Evolutionary conservation across 2,888 invertebrate genomes (phyloP), one percentile per base, ranked within the genome.

Genomic region (Melanophora roralis): DNA sequence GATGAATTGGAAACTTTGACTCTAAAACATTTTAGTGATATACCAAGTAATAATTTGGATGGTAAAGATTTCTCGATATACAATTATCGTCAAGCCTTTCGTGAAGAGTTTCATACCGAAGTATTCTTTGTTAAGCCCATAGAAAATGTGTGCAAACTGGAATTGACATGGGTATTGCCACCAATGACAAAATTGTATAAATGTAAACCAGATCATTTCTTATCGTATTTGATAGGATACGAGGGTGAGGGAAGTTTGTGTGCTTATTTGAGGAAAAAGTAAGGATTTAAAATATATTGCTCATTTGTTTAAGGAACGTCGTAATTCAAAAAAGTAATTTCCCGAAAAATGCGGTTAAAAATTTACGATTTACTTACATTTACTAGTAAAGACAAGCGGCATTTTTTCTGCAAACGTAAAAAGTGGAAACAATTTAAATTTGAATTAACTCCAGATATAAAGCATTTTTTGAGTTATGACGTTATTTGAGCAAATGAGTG

Each of bases 171-270:
- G 89, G 86, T 88, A 19, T 82, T 90, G 59, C 90, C 89, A 27
- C 80, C 86, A 3, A 83, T 89, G 62, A 81, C 83, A 4, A 84
- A 85, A 78, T 84, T 85, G 45, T 90, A 89, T 82, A 88, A 86
- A 81, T 86, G 85, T 69, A 90, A 90, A 59, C 91, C 92, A 27
- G 90, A 93, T 77, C 90, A 94, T 78, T 97, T 96, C 85, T 89
- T 97, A 4, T 93, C 94, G 0, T 93, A 93, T 89, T 88, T 97
- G n/a, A 89, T 97, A 4, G 96, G 95, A 0, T 95, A 97, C 88
- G 97, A 98, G 89, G 97, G 97, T 1, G 93, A 93, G 85, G 96
- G 96, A 71, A 96, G 96, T 83, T 90, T 97, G n/a, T 92, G 95
- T 1, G 94, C 95, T 0, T 95, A 94, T 86, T 90, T 97, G 21